phyloP scores from a whole-genome alignment of 2,888 invertebrate genomes.

The Tupiocoris notatus region DNA sequence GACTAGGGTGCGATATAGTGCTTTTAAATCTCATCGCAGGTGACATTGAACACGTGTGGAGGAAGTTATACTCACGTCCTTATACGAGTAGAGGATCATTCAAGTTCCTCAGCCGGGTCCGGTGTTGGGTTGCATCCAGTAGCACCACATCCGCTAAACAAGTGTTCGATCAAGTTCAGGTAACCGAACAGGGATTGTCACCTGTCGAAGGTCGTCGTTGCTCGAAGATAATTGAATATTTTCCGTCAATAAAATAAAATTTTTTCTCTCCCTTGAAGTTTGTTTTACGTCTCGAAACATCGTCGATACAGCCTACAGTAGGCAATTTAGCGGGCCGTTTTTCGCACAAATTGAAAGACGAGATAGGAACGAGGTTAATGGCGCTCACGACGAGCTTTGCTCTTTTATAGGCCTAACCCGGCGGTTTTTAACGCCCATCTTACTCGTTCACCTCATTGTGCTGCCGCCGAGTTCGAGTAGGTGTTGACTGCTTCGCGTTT shows the following conservation, averaged over 20 bases:
- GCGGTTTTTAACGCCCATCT: not conserved
- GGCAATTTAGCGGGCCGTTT: too few relatives aligned
- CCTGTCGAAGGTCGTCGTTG: too few relatives aligned
- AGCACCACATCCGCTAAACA: not conserved
- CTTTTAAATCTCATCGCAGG: too few relatives aligned
- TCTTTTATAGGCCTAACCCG: not conserved
- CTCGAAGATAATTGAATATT: too few relatives aligned
- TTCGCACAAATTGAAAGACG: too few relatives aligned
- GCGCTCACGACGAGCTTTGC: not conserved
- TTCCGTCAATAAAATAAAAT: too few relatives aligned
- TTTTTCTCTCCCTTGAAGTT: too few relatives aligned
- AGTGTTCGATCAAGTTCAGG: not conserved
- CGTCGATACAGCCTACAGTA: too few relatives aligned
- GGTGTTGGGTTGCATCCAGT: not conserved
- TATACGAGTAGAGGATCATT: not conserved
- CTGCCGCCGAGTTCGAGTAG: slow-evolving; percentile 3
- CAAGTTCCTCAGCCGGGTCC: not conserved
- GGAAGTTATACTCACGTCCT: not conserved
- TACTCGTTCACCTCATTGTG: slow-evolving; percentile 3
- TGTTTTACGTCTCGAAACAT: too few relatives aligned
- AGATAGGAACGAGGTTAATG: too few relatives aligned
- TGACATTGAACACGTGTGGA: not conserved
- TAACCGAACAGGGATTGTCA: too few relatives aligned
- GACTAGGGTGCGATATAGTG: too few relatives aligned
- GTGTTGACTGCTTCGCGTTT: slow-evolving; percentile 5